Evolutionary conservation across 2,113 vertebrate genomes (phyloP).

Genomic region (Oncorhynchus nerka): DNA sequence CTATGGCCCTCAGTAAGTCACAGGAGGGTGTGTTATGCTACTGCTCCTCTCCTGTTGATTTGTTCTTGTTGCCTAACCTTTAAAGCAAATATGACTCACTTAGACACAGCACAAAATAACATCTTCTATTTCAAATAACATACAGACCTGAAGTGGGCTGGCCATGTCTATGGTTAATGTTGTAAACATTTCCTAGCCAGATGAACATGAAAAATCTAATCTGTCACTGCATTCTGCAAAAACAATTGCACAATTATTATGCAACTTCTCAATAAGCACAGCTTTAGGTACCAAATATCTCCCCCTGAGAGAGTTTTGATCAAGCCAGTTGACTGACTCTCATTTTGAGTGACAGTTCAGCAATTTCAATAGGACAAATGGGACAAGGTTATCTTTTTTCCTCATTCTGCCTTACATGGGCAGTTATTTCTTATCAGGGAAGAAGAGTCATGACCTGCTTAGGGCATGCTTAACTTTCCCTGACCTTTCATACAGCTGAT

Average conservation of each 20-base stretch:
- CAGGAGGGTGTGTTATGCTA: neutral
- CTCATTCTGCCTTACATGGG: conserved; percentile 54
- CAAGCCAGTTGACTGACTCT: conserved; percentile 36
- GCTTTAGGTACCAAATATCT: conserved; percentile 2
- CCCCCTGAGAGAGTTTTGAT: neutral
- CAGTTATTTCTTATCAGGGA: conserved; percentile 67
- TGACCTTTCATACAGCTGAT: conserved; percentile 71
- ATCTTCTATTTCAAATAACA: neutral
- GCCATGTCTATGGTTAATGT: neutral
- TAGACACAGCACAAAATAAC: neutral
- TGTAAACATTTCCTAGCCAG: neutral
- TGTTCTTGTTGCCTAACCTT: conserved; percentile 22
- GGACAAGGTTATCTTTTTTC: conserved; percentile 63
- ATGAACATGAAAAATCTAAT: neutral
- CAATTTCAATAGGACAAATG: conserved; percentile 66
- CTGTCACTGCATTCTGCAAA: neutral
- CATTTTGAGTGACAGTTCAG: conserved; percentile 73
- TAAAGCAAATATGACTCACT: neutral
- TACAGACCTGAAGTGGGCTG: neutral
- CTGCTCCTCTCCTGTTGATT: neutral
- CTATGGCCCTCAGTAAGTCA: conserved; percentile 29
- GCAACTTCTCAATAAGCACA: no score
- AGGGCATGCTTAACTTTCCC: conserved; percentile 67
- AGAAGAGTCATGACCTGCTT: conserved; percentile 63
- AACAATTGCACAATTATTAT: neutral